Evolutionary conservation across 2,888 invertebrate genomes (phyloP), one percentile per base, ranked within the genome.

Genomic region (Elgonia sp.): DNA sequence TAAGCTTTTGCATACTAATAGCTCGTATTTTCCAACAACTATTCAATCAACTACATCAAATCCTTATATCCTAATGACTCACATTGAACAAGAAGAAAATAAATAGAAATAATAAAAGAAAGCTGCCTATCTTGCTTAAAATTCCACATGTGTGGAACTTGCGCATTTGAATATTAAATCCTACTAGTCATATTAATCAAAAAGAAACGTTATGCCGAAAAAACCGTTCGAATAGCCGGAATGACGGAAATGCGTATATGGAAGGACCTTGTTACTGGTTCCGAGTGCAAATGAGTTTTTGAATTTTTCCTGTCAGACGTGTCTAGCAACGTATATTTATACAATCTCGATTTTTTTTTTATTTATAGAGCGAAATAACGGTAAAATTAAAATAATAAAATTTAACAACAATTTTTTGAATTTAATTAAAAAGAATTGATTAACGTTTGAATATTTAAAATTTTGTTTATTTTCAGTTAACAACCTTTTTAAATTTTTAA

Each of bases 171-270:
- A 75, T 75, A 9, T 42, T 62, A 81, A 67, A 39, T 57, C 7
- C 18, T 7, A n/a, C 12, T 8, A 8, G 20, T 80, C 89, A 91
- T 90, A 90, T 77, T 88, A 89, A 91, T 87, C 82, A 50, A 53
- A 20, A 16, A 18, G 80, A 37, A 90, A 89, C 89, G 75, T 89
- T 60, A 89, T 90, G 87, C 63, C 80, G 69, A 91, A 91, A 91
- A 86, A 82, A 29, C 84, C 86, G 63, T 77, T 80, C 85, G 87
- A 79, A 88, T 87, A 67, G 79, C 60, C 73, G 79, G 55, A 77
- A 82, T 42, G 84, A 77, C 92, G 92, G 92, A 92, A 92, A 90
- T 89, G 80, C 91, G 76, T 90, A 90, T 91, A 91, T 87, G 92
- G 90, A 12, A 86, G 84, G 86, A 79, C 50, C 86, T 72, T 39